Percentiles rank a stretch among this genome's conserved stretches.
Conservation (phyloP, 1,140 invertebrate species). For the Zaprionus vittiger region DNA sequence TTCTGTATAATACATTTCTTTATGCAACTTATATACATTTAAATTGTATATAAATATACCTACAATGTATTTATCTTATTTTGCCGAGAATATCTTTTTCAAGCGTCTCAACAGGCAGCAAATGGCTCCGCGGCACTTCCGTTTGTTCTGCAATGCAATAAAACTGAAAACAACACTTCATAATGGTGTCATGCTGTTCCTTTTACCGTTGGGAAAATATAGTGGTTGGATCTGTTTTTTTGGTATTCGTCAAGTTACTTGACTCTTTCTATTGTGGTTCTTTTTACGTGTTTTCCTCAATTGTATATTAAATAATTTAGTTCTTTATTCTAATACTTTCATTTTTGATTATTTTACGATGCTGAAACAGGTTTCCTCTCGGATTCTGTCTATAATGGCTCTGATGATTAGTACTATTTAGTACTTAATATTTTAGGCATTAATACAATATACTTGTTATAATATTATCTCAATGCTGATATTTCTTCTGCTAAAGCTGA, state of each 20-base stretch:
- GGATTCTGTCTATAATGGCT: no score
- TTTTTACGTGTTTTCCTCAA: not conserved
- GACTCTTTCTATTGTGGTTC: not conserved
- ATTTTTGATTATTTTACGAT: no score
- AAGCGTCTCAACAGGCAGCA: slow-evolving; percentile 8
- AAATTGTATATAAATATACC: no score
- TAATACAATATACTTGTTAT: no score
- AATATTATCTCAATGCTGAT: no score
- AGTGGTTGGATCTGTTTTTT: not conserved
- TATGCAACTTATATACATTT: no score
- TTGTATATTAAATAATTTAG: not conserved
- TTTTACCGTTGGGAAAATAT: slow-evolving; percentile 8
- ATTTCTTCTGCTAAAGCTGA: not conserved
- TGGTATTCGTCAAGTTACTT: not conserved
- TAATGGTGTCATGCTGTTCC: slow-evolving; percentile 68
- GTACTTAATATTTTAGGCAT: no score
- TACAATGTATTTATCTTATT: slow-evolving; percentile 3
- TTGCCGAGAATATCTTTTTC: not conserved
- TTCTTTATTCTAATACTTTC: not conserved
- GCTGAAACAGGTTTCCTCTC: no score
- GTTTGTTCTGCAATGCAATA: slow-evolving; percentile 36
- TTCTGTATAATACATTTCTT: no score
- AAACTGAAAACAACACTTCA: slow-evolving; percentile 66
- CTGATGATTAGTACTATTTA: no score
- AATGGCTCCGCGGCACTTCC: slow-evolving; percentile 1